Base-by-base conservation (phyloP, 2,888 invertebrate genomes). In the Phengaris arion region DNA sequence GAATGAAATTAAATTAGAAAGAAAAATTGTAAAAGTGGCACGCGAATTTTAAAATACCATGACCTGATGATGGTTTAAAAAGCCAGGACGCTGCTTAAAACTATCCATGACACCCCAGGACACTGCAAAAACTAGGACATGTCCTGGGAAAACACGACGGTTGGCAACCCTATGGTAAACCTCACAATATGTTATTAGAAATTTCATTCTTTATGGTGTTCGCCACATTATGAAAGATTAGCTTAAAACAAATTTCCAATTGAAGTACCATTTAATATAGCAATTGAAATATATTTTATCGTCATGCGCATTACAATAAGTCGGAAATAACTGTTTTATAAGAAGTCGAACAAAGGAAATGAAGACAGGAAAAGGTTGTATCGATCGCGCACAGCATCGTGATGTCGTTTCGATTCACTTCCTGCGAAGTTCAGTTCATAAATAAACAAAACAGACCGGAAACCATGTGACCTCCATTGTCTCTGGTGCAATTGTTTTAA, bases 361-460 rank as follows among this genome's bases (percentile, higher is more conserved):
- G 80, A 85, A 84, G 83, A 81, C 83, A 84, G 83, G 86, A 82
- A 84, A 77, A 77, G 84, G 86, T 85, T 83, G 85, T 83, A 84
- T 83, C 80, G 83, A 83, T 85, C 86, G 86, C 88, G 85, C 85
- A 82, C 84, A 82, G 87, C 84, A 88, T 89, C 89, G 86, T 89
- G 86, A 88, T 87, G 88, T 83, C 81, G 85, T 85, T 86, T 85
- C 82, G 83, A 84, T 81, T 82, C 79, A 87, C 87, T 91, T 92
- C 91, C 92, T 89, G 84, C 78, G 79, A 54, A 70, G 70, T 51
- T 75, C 81, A 69, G 77, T 76, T 80, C 87, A 88, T 86, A 88
- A 89, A 90, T 90, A 90, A 86, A 87, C 87, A 82, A 85, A 88
- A 85, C 83, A 72, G 81, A 79, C 85, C 87, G 91, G 92, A 90